Percentiles rank a stretch among this genome's conserved stretches.
These are phyloP conservation scores for Chelidonichthys spinosus DNA, from an alignment of 2,797 vertebrate genomes.

Conservation along the genomic window DNA sequence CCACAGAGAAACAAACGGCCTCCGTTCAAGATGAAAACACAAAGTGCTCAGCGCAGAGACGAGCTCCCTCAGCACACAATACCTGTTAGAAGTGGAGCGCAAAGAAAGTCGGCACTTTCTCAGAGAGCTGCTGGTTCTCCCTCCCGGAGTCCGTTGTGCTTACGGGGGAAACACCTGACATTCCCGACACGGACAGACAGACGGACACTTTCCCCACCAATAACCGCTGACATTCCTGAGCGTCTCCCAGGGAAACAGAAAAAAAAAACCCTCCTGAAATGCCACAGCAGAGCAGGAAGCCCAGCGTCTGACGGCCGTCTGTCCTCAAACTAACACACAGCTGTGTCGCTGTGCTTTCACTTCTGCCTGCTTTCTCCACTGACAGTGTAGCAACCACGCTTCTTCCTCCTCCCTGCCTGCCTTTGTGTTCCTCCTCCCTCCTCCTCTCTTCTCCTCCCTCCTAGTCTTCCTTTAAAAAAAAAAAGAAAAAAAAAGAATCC, in stretches of 20 bases:
- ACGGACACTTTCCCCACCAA: conserved; percentile 51
- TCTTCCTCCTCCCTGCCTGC: conserved; percentile 58
- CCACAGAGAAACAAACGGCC: conserved; percentile 23
- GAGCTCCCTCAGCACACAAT: conserved; percentile 45
- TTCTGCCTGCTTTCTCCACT: conserved; percentile 56
- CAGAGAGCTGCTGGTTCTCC: conserved; percentile 33
- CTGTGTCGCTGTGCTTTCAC: conserved; percentile 63
- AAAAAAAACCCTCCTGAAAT: conserved; percentile 28
- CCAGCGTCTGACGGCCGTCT: conserved; percentile 58
- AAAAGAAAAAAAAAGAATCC: conserved; percentile 38
- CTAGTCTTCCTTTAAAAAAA: background rate
- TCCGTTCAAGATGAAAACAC: conserved; percentile 22
- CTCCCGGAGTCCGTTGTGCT: conserved; percentile 58
- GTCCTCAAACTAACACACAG: conserved; percentile 57
- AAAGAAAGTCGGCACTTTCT: conserved; percentile 46
- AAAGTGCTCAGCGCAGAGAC: conserved; percentile 33
- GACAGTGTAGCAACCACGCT: conserved; percentile 65
- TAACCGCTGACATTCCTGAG: conserved; percentile 55
- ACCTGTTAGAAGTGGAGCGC: conserved; percentile 61
- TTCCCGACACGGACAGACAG: conserved; percentile 59
- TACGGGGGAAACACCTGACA: conserved; percentile 80
- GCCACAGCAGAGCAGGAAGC: conserved; percentile 48
- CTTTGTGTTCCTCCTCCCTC: conserved; percentile 45
- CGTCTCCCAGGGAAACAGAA: background rate
- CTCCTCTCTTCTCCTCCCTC: conserved; percentile 28